These are phyloP conservation scores for Asbolus verrucosus DNA, from an alignment of 1,140 invertebrate species.

Conservation along the genomic window DNA sequence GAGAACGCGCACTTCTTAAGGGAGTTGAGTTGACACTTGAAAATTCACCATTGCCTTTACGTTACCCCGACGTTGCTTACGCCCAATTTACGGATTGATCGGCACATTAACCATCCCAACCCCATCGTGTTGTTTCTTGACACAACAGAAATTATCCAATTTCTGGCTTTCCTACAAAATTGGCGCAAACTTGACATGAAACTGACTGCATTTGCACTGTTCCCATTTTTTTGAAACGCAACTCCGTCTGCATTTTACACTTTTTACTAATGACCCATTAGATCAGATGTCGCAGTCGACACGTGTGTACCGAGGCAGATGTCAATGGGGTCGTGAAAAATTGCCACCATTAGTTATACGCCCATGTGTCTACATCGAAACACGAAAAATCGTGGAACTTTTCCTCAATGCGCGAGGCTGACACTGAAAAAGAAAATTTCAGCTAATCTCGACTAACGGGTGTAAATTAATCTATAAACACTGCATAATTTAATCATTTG, in stretches of 20 bases:
- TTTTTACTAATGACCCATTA: constrained; percentile 57
- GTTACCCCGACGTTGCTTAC: no score
- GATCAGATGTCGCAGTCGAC: constrained; percentile 52
- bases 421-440: constrained; percentile 20
- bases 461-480: constrained; percentile 29
- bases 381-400: constrained; percentile 35
- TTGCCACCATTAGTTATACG: constrained; percentile 58
- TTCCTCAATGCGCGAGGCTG: constrained; percentile 3
- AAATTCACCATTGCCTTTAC: no score
- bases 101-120: no score
- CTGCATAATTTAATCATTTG: constrained; percentile 17
- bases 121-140: no score
- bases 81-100: no score
- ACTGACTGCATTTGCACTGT: no score
- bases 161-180: no score
- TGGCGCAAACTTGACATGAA: no score
- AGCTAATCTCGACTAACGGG: constrained; percentile 10
- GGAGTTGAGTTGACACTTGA: no score
- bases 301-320: constrained; percentile 52
- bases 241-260: constrained; percentile 5
- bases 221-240: not conserved
- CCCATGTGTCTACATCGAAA: constrained; percentile 48
- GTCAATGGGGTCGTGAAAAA: constrained; percentile 57
- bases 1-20: no score
- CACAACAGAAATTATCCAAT: no score